Conservation (phyloP, 2,113 vertebrate species). For the Spea multiplicata region DNA sequence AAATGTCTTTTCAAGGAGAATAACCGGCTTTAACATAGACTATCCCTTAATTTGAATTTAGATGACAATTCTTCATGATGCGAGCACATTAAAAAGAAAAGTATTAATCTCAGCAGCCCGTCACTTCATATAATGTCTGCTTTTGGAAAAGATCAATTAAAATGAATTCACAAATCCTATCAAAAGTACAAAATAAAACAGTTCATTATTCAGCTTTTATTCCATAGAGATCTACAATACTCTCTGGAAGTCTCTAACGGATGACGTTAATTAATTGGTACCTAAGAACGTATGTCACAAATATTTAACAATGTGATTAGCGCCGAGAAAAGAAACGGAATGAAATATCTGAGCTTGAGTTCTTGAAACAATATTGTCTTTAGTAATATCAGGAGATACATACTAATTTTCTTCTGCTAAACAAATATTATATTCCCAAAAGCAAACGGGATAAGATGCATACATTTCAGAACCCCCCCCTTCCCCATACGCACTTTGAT, state of each 20-base stretch:
- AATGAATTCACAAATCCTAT: constrained; percentile 22
- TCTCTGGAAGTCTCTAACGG: not conserved
- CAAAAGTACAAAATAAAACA: constrained; percentile 27
- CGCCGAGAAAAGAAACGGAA: constrained; percentile 28
- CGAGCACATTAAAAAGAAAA: too few relatives aligned
- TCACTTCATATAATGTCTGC: not conserved
- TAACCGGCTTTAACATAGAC: too few relatives aligned
- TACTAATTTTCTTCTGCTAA: constrained; percentile 25
- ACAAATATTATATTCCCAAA: constrained; percentile 19
- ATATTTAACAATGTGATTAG: constrained; percentile 48
- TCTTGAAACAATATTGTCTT: constrained; percentile 33
- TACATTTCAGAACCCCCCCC: too few relatives aligned
- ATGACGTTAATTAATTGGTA: constrained; percentile 27
- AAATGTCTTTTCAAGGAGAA: too few relatives aligned
- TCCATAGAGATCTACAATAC: not conserved
- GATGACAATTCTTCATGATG: too few relatives aligned
- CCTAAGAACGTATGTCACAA: constrained; percentile 45
- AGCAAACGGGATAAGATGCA: too few relatives aligned
- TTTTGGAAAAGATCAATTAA: constrained; percentile 9
- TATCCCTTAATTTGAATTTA: too few relatives aligned
- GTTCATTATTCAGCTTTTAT: constrained; percentile 9
- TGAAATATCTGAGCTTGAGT: constrained; percentile 17
- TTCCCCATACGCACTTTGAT: too few relatives aligned
- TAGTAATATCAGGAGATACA: constrained; percentile 12
- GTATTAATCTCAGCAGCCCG: constrained; percentile 1